Base-by-base conservation (phyloP, 2,113 vertebrate species). In the Acanthisitta chloris region DNA sequence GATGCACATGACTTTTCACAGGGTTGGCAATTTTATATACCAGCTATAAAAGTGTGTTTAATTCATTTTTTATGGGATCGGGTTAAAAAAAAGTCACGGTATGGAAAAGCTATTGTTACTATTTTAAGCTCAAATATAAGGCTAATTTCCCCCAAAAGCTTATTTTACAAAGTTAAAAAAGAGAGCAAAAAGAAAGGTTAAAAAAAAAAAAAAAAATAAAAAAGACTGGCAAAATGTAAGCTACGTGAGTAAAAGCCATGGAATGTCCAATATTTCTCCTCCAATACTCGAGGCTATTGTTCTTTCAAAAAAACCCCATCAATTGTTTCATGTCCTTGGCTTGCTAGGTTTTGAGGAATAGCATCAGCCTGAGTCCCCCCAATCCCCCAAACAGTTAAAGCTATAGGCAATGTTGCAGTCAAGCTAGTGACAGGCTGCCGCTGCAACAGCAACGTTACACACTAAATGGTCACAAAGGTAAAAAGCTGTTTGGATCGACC, bases 391-490 rank as follows among this genome's bases (percentile, higher is more conserved):
- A 97, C 94, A 95, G 98, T 97, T 98, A 97, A 98, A 96, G 94
- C 96, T 96, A 92, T 67, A 92, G 96, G 94, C 95, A 86, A 88
- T 80, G 88, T 94, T 96, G 92, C 96, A 95, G 95, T 81, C 89
- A 70, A 93, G 92, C 82, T 82, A 92, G 92, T 52, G 83, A 92
- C 45, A 12, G 66, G 93, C 81, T 92, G 61, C 94, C 94, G 90
- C 95, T 97, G 96, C 95, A 96, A 95, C 86, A 94, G 95, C 88
- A 93, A 95, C 96, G 97, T 96, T 97, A 97, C 95, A 96, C 96
- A 97, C 98, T 98, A 98, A 98, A 98, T 36, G 97, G 97, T 98
- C 98, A 98, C 98, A 96, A 97, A 98, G 98, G 98, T 98, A 98
- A 98, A 98, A 98, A 86, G 92, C 96, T 97, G 98, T 97, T 97